Conservation (phyloP, 2,113 vertebrate species). For the Platysternon megacephalum region DNA sequence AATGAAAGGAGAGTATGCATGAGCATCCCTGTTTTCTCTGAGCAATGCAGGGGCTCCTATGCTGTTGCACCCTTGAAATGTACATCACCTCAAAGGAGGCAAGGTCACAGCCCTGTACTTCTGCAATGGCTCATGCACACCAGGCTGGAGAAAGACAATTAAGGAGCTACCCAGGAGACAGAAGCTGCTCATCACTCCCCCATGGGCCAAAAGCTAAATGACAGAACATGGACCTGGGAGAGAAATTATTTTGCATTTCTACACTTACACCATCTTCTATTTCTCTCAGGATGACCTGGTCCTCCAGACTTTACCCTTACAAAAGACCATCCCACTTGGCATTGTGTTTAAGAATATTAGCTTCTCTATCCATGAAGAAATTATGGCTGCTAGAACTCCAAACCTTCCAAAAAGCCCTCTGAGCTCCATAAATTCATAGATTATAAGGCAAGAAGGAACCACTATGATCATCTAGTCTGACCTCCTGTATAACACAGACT, state of each 20-base stretch:
- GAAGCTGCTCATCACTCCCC: neutral
- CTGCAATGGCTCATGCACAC: neutral
- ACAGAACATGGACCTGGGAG: accelerated
- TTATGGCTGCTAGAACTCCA: neutral
- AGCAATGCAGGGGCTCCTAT: neutral
- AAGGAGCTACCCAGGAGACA: neutral
- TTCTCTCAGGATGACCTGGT: neutral
- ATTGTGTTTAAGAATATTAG: neutral
- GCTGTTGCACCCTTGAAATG: neutral
- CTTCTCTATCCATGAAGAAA: neutral
- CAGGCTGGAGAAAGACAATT: neutral
- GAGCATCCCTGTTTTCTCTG: neutral
- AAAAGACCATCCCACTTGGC: neutral
- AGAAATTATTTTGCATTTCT: accelerated
- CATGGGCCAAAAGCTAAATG: neutral
- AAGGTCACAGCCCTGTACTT: neutral
- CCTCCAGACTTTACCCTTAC: too few relatives aligned
- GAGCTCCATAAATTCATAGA: neutral
- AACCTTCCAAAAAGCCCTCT: neutral
- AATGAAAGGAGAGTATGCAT: neutral
- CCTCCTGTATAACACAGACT: neutral
- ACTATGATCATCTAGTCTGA: neutral
- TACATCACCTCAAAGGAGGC: neutral
- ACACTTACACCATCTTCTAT: neutral
- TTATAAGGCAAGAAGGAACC: too few relatives aligned